phyloP scores from a whole-genome alignment of 2,113 vertebrate species.

The Cavia aperea region DNA sequence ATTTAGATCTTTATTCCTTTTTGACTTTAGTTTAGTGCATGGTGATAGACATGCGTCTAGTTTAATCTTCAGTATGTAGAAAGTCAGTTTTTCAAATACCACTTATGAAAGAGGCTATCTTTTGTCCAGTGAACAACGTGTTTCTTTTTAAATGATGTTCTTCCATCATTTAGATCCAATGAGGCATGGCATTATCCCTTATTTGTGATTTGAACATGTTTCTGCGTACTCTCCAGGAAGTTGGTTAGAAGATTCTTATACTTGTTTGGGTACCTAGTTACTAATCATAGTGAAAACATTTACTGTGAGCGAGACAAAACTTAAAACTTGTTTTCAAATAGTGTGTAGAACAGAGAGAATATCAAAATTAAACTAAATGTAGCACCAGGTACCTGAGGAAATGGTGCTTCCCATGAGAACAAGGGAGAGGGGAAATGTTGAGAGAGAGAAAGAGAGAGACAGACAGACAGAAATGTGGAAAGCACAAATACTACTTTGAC shows the following conservation, averaged over 20 bases:
- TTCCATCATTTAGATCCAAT: background rate
- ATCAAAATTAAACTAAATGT: background rate
- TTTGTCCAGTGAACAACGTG: background rate
- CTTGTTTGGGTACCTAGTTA: background rate
- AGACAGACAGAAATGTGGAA: background rate
- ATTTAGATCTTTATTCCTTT: too few species aligned
- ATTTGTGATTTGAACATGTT: background rate
- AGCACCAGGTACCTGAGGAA: background rate
- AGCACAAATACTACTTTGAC: background rate
- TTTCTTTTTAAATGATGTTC: background rate
- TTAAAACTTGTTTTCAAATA: constrained; percentile 25
- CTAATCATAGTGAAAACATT: background rate
- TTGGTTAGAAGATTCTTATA: background rate
- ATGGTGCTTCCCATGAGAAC: background rate
- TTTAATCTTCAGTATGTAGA: too few species aligned
- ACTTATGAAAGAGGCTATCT: too few species aligned
- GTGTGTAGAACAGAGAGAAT: background rate
- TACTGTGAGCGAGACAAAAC: background rate
- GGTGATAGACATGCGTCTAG: too few species aligned
- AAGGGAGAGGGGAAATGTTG: background rate
- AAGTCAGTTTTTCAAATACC: too few species aligned
- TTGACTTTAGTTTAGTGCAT: too few species aligned
- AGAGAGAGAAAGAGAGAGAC: background rate
- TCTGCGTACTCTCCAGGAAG: background rate
- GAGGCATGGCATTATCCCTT: background rate